Evolutionary conservation across 2,113 vertebrate genomes (phyloP).

Genomic region (Diphyllodes magnificus): DNA sequence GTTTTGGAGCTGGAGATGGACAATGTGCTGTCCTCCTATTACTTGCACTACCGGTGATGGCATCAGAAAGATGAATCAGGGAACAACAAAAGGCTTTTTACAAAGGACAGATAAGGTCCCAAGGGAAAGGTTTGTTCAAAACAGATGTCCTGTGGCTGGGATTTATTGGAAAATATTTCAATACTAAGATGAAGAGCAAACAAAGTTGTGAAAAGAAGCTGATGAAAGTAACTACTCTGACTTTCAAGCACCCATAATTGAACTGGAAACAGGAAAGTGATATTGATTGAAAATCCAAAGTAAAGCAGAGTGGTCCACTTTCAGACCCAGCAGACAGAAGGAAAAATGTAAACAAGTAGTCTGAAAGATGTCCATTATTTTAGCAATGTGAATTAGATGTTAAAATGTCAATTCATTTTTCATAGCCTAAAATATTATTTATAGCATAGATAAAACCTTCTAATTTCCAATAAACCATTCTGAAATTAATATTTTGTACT

Average conservation of each 20-base stretch:
- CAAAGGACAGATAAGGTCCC: not conserved
- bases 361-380: not conserved
- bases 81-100: not conserved
- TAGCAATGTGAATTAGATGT: not conserved
- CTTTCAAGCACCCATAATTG: not conserved
- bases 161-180: not conserved
- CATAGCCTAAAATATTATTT: conserved; percentile 9
- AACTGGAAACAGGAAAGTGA: not conserved
- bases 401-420: conserved; percentile 26
- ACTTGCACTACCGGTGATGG: not conserved
- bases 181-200: not conserved
- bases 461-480: conserved; percentile 5
- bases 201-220: not conserved
- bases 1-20: not conserved
- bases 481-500: conserved; percentile 5
- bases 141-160: not conserved
- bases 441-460: conserved; percentile 12
- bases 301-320: not conserved
- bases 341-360: not conserved
- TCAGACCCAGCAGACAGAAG: not conserved
- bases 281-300: not conserved
- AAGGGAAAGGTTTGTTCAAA: not conserved
- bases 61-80: not conserved
- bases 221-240: not conserved
- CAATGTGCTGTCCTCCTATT: not conserved